Base-by-base conservation (phyloP, 2,797 vertebrate species). In the Leontocebus nigricollis region DNA sequence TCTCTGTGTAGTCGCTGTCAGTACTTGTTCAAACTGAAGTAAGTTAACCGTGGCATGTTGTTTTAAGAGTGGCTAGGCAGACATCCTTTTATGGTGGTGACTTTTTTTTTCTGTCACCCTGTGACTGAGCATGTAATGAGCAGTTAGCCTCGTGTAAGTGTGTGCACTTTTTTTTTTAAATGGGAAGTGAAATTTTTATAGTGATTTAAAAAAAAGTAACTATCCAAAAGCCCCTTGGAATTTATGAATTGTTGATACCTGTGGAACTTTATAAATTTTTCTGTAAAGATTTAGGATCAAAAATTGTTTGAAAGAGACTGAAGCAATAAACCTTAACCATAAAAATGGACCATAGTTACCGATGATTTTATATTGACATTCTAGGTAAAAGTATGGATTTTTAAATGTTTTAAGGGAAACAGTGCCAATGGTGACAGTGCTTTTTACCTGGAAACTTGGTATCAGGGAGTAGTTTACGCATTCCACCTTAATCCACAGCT, bases 51-150 rank as follows among this genome's bases (percentile, higher is more conserved):
- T 96, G 70, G 97, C 97, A 97, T 97, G 98, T 98, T 99, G 98
- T 98, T 98, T 98, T 97, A 95, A 97, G 96, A 97, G 92, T 97
- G 97, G 88, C 98, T 95, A 96, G 95, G 96, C 98, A 97, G 77
- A 86, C 90, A n/a, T 79, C 97, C 98, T 97, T 97, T 98, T 98
- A 98, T 98, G 98, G 98, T 90, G 92, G 84, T 39, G 98, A 95
- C 95, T 90, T 97, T 95, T 96, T 87, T 55, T 93, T 90, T 46
- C 81, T 95, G 82, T 93, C 97, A 96, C 96, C 86, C 94, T 98
- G 93, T 94, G 92, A 96, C 97, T 97, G 84, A 97, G 98, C 26
- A 4, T 33, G 91, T 90, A 84, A 15, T 20, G 39, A 88, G 88
- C 81, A 46, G 85, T 95, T 86, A 94, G 48, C 83, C 91, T 94